Percentiles rank a stretch among this genome's conserved stretches.
Evolutionary conservation across 1,140 invertebrate genomes (phyloP).

Genomic region (Rhopalosiphum padi): DNA sequence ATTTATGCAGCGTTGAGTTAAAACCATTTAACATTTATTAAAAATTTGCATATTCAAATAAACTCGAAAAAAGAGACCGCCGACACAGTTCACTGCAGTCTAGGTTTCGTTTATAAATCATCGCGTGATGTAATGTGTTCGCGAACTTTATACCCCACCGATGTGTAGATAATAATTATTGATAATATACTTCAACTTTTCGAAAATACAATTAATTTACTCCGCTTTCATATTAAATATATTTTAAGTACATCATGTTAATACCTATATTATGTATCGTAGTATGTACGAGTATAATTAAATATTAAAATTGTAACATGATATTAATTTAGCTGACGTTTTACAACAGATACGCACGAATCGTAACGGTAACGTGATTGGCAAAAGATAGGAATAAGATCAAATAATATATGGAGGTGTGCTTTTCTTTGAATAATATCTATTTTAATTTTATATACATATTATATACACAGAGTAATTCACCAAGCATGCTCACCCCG

Average conservation of each 20-base stretch:
- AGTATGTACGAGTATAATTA: no score
- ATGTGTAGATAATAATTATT: background rate
- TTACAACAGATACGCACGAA: background rate
- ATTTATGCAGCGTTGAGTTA: background rate
- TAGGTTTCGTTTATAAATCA: background rate
- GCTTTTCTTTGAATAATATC: background rate
- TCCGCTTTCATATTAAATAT: background rate
- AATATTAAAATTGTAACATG: background rate
- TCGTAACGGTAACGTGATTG: background rate
- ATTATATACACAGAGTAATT: background rate
- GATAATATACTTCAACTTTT: background rate
- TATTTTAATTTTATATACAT: background rate
- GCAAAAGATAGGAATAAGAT: background rate
- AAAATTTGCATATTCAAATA: conserved; percentile 40
- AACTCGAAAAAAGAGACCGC: background rate
- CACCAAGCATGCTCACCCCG: no score
- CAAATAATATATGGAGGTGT: background rate
- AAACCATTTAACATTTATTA: conserved; percentile 6
- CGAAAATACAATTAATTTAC: background rate
- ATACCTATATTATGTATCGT: background rate
- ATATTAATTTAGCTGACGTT: background rate
- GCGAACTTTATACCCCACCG: background rate
- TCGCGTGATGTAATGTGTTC: background rate
- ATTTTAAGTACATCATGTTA: background rate
- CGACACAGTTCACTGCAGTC: background rate